phyloP scores from a whole-genome alignment of 2,797 vertebrate species.

The Pristis pectinata region DNA sequence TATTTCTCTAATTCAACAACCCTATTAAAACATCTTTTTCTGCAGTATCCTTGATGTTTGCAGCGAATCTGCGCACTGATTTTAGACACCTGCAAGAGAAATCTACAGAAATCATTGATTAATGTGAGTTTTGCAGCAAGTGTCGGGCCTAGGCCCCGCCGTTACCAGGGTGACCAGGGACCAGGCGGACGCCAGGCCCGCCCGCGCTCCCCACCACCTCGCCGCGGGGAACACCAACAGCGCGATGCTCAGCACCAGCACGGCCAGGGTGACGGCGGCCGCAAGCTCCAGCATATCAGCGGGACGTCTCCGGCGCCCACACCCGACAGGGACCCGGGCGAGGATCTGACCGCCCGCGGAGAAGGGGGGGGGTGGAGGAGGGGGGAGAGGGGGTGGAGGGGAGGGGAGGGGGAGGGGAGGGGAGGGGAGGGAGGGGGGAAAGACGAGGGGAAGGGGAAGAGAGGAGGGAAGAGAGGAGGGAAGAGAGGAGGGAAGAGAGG shows the following conservation, averaged over 20 bases:
- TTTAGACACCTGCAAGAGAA: not conserved
- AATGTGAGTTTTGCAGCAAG: not conserved
- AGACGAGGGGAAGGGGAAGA: not conserved
- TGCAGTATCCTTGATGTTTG: too few species aligned
- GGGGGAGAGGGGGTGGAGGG: rapidly evolving
- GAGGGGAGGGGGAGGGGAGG: not conserved
- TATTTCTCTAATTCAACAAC: not conserved
- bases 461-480: not conserved
- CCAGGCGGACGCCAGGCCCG: not conserved
- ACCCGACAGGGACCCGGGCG: not conserved
- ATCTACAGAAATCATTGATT: too few species aligned
- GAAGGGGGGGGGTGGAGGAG: not conserved
- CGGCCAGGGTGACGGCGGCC: not conserved
- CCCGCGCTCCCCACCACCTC: not conserved
- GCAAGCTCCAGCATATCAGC: not conserved
- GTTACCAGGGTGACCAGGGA: not conserved
- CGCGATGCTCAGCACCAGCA: not conserved
- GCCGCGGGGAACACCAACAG: not conserved
- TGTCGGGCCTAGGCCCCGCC: too few species aligned
- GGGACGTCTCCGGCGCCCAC: not conserved
- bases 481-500: rapidly evolving
- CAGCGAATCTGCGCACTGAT: not conserved
- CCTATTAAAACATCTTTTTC: not conserved
- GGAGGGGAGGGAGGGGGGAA: not conserved
- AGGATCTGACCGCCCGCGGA: too few species aligned